Base-by-base conservation (phyloP, 1,140 invertebrate species). In the Mercenaria mercenaria region DNA sequence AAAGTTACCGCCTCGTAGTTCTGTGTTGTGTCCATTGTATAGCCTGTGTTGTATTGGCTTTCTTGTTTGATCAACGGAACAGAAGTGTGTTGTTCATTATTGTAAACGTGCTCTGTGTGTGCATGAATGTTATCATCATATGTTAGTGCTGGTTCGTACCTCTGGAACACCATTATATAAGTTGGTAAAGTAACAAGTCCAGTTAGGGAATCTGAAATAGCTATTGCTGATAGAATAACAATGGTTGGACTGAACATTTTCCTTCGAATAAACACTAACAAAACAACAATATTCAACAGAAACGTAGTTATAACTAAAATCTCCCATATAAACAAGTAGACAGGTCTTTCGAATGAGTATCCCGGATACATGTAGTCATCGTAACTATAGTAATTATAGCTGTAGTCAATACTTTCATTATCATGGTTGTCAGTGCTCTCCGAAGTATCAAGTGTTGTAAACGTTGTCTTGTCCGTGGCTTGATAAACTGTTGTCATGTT, bases 161-260 rank as follows among this genome's bases (percentile, higher is more conserved):
- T 69, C 20, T 39, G 47, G 29, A 56, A 88, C 1, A 69, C 76
- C 39, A 80, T 79, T 1, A 88, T 88, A 47, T 88, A 88, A 15
- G 76, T 69, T 50, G 85, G 85, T 3, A 88, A 50, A 13, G 85
- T 88, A 23, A 77, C 56, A 52, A 88, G 29, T 52, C 85, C 85
- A 69, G 85, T 88, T 15, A 88, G 41, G n/a, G 76, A 64, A 34
- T 88, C 85, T 13, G 85, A 79, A 0, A 88, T 69, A 15, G 85
- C 74, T 34, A 88, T 88, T 13, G 76, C 74, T 0, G 76, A 23
- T 18, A 88, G 76, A 39, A 88, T 80, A 32, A 88, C 26, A 50
- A 80, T 88, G 1, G 76, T 88, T 15, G 74, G 32, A 67, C 15
- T 67, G 0, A 74, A 76, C 85, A 88, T 64, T 1, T 69, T 88